These are phyloP conservation scores for Drosophila erecta DNA, from an alignment of 1,140 invertebrate genomes.

Conservation along the genomic window DNA sequence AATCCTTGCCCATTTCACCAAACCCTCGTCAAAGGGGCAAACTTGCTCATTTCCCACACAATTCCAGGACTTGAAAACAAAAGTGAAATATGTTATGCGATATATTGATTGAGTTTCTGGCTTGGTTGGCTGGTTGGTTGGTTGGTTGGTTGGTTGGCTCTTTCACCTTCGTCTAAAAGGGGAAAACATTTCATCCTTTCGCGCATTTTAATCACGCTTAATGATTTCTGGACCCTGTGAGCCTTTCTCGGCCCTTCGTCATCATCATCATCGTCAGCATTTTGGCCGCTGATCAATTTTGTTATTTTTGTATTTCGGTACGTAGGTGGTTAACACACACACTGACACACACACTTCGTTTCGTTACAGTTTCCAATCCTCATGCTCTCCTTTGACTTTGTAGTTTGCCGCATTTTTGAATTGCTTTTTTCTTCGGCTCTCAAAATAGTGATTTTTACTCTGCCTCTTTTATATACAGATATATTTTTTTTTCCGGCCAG, in stretches of 20 bases:
- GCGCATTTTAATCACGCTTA: slow-evolving; percentile 69
- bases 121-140: too few relatives aligned
- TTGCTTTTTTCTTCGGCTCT: slow-evolving; percentile 63
- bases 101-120: slow-evolving; percentile 42
- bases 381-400: slow-evolving; percentile 51
- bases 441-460: slow-evolving; percentile 61
- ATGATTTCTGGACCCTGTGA: slow-evolving; percentile 54
- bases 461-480: slow-evolving; percentile 1
- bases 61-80: slow-evolving; percentile 15
- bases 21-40: slow-evolving; percentile 48
- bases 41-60: slow-evolving; percentile 47
- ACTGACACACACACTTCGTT: slow-evolving; percentile 29
- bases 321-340: slow-evolving; percentile 62
- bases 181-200: slow-evolving; percentile 64
- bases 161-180: slow-evolving; percentile 10
- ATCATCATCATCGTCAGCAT: background rate
- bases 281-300: slow-evolving; percentile 32
- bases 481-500: background rate
- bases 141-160: background rate
- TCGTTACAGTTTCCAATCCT: slow-evolving; percentile 77
- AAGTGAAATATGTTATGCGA: slow-evolving; percentile 29
- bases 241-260: slow-evolving; percentile 26
- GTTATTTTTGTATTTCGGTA: slow-evolving; percentile 34
- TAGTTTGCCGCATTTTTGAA: slow-evolving; percentile 79
- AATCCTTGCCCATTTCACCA: slow-evolving; percentile 15